Evolutionary conservation across 1,140 invertebrate genomes (phyloP).

Genomic region (Pollicipes pollicipes): DNA sequence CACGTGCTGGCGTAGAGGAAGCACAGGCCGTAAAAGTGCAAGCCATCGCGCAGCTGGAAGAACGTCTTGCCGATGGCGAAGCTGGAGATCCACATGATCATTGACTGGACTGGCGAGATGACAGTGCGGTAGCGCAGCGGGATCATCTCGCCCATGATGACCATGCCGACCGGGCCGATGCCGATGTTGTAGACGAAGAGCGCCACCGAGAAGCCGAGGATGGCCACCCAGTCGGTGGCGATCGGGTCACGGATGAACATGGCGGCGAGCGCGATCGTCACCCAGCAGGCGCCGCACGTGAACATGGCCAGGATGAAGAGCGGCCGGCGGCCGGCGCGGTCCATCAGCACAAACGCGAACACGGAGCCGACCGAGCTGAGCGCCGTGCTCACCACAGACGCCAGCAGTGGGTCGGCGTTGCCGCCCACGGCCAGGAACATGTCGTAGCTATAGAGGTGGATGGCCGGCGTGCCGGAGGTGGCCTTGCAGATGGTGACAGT

Average conservation of each 20-base stretch:
- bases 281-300: background rate
- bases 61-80: conserved; percentile 3
- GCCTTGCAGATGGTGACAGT: background rate
- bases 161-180: conserved; percentile 4
- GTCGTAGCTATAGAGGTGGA: conserved; percentile 4
- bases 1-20: background rate
- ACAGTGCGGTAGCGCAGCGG: background rate
- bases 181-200: conserved; percentile 5
- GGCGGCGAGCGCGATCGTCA: background rate
- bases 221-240: conserved; percentile 5
- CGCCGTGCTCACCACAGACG: background rate
- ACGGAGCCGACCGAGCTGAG: background rate
- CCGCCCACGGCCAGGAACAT: background rate
- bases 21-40: background rate
- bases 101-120: background rate
- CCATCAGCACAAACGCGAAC: background rate
- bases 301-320: background rate
- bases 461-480: background rate
- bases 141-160: conserved; percentile 6
- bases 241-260: background rate
- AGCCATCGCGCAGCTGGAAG: conserved; percentile 1
- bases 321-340: background rate
- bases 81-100: conserved; percentile 2
- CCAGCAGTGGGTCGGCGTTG: background rate
- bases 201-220: background rate